Evolutionary conservation across 1,140 invertebrate species (phyloP).

Genomic region (Polyergus mexicanus): DNA sequence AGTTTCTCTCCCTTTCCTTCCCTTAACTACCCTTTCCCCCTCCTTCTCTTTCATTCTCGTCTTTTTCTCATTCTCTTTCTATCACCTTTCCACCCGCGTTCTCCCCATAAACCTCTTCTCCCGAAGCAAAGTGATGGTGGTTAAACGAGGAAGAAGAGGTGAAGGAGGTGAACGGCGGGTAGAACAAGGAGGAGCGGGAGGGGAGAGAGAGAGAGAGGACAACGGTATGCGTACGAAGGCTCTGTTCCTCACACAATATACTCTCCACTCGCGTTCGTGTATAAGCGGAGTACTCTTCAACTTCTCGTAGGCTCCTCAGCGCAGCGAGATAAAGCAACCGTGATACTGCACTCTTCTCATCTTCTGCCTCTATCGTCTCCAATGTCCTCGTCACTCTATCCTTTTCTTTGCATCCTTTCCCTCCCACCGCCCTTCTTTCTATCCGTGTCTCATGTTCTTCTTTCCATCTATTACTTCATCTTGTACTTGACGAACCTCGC

Average conservation of each 20-base stretch:
- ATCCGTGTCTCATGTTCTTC: constrained; percentile 37
- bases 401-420: constrained; percentile 52
- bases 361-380: constrained; percentile 57
- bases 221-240: constrained; percentile 72
- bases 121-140: constrained; percentile 41
- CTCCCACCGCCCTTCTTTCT: constrained; percentile 40
- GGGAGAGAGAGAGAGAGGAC: neutral
- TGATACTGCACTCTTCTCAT: constrained; percentile 74
- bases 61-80: constrained; percentile 38
- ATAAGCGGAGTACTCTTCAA: constrained; percentile 69
- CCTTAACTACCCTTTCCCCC: constrained; percentile 1
- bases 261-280: constrained; percentile 59
- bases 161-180: constrained; percentile 25
- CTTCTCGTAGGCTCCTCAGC: constrained; percentile 71
- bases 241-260: constrained; percentile 72
- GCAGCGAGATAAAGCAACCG: constrained; percentile 80
- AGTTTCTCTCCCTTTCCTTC: constrained; percentile 23
- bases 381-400: constrained; percentile 66
- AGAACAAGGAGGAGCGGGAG: neutral
- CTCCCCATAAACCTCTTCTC: constrained; percentile 64
- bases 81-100: constrained; percentile 50
- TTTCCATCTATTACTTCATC: constrained; percentile 57
- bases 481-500: neutral
- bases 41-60: constrained; percentile 18
- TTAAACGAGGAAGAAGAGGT: constrained; percentile 48